phyloP scores from a whole-genome alignment of 2,888 invertebrate genomes.

The Stenurella melanura region DNA sequence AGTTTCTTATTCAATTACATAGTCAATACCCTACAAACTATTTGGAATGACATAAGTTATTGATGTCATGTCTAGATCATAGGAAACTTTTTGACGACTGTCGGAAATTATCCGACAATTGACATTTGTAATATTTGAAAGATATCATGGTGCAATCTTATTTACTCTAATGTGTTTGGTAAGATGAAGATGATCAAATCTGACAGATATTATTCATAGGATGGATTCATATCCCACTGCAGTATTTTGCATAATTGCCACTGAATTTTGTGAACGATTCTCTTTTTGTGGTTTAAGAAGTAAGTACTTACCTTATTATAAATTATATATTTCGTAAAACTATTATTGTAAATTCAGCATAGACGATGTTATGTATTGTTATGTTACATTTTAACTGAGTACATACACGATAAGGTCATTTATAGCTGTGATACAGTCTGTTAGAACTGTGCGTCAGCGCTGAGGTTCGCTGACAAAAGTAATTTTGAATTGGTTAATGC shows the following conservation, averaged over 20 bases:
- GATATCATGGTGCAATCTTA: background rate
- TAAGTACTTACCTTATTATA: conserved; percentile 67
- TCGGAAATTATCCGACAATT: background rate
- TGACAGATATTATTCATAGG: conserved; percentile 52
- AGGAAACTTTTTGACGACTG: background rate
- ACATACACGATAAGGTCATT: too few relatives aligned
- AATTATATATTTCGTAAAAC: too few relatives aligned
- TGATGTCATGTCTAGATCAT: background rate
- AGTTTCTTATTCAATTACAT: too few relatives aligned
- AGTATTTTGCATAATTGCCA: conserved; percentile 87
- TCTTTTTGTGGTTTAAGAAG: conserved; percentile 89
- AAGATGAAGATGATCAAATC: background rate
- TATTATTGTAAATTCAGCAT: too few relatives aligned
- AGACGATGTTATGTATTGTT: background rate
- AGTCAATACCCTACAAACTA: too few relatives aligned
- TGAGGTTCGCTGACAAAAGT: too few relatives aligned
- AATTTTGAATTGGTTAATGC: too few relatives aligned
- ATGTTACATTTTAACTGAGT: too few relatives aligned
- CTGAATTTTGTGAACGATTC: conserved; percentile 91
- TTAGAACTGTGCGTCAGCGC: too few relatives aligned
- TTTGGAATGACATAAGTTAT: background rate
- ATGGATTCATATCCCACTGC: conserved; percentile 78
- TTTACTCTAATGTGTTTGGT: conserved; percentile 39
- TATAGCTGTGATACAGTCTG: too few relatives aligned
- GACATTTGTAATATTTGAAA: conserved; percentile 25